Evolutionary conservation across 2,888 invertebrate species (phyloP).

Genomic region (Cetonia aurata): DNA sequence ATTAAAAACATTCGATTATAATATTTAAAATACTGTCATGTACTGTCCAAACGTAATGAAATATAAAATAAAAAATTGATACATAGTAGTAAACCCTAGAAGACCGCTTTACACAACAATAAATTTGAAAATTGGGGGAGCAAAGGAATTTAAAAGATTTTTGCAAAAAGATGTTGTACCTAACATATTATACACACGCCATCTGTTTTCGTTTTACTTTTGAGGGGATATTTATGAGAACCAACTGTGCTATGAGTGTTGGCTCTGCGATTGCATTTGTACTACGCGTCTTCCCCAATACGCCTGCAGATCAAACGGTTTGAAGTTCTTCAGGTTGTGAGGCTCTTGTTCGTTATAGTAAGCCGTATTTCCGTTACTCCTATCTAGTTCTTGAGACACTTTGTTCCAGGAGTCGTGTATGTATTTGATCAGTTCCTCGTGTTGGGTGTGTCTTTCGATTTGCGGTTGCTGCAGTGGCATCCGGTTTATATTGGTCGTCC

Average conservation of each 20-base stretch:
- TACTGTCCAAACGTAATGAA: no score
- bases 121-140: no score
- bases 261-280: constrained; percentile 74
- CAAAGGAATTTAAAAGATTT: no score
- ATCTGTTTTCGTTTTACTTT: constrained; percentile 3
- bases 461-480: constrained; percentile 52
- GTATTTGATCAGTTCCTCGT: constrained; percentile 84
- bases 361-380: constrained; percentile 67
- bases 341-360: constrained; percentile 75
- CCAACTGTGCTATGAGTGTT: constrained; percentile 61
- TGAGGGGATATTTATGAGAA: background rate
- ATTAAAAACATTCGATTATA: no score
- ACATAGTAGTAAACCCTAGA: no score
- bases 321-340: constrained; percentile 76
- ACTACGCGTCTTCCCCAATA: constrained; percentile 81
- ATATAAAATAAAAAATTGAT: no score
- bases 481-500: constrained; percentile 57
- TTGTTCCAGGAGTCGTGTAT: constrained; percentile 84
- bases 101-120: no score
- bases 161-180: no score
- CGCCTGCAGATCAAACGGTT: constrained; percentile 83
- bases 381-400: constrained; percentile 66
- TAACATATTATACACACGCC: background rate
- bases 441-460: constrained; percentile 66
- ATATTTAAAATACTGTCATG: no score